A percentile compares a stretch with the other conserved stretches of the same genome.
phyloP scores from a whole-genome alignment of 1,140 invertebrate genomes.

The Drosophila kanapiae region DNA sequence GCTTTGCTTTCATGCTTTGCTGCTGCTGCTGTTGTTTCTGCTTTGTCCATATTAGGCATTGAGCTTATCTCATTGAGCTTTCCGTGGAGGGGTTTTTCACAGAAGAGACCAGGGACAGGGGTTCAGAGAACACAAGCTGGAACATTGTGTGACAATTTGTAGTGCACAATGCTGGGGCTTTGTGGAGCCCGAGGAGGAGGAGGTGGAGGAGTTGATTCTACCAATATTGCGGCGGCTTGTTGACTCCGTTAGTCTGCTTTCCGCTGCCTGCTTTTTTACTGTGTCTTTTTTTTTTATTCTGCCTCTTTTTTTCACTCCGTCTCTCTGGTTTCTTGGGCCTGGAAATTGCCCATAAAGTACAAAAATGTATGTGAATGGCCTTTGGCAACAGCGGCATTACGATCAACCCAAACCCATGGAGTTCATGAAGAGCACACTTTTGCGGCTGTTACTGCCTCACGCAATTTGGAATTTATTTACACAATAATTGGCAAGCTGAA shows the following conservation, averaged over 20 bases:
- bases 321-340: constrained; percentile 37
- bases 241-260: constrained; percentile 39
- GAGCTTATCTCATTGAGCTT: constrained; percentile 33
- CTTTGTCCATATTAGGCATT: constrained; percentile 36
- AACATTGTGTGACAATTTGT: constrained; percentile 70
- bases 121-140: constrained; percentile 6
- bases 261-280: constrained; percentile 10
- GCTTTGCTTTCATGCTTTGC: neutral
- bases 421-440: constrained; percentile 66
- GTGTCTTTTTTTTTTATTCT: constrained; percentile 37
- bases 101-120: neutral
- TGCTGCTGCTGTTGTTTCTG: neutral
- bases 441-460: constrained; percentile 57
- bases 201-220: neutral
- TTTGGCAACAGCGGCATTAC: constrained; percentile 49
- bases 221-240: constrained; percentile 22
- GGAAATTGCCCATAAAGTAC: constrained; percentile 77
- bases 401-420: constrained; percentile 22
- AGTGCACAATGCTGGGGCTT: constrained; percentile 55
- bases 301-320: neutral
- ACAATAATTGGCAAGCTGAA: constrained; percentile 81
- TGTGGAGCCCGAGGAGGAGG: constrained; percentile 21
- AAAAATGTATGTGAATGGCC: constrained; percentile 70
- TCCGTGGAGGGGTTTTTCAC: constrained; percentile 3
- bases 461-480: constrained; percentile 82